Base-by-base conservation (phyloP, 2,888 invertebrate species). In the Leptinotarsa haldemani region DNA sequence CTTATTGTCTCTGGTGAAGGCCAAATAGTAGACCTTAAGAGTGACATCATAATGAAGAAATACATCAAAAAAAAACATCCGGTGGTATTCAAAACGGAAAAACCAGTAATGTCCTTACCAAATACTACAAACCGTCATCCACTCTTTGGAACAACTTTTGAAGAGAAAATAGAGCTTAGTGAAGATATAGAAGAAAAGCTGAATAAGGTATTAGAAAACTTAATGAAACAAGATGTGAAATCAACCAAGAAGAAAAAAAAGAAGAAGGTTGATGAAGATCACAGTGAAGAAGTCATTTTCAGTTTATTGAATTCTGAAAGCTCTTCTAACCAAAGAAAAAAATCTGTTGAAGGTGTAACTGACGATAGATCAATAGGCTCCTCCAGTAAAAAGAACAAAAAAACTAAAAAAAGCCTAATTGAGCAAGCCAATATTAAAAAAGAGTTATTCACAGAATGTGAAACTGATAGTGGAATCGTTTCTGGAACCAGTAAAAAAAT, bases 121-220 rank as follows among this genome's bases (percentile, higher is more conserved):
- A 76, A 74, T 9, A 78, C 81, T 47, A 84, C 83, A 76, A 74
- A 76, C 1, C 77, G 85, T 9, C 85, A 86, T 79, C 84, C 85
- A 1, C 70, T 86, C 46, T 85, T 86, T 73, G 86, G 86, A 9
- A 69, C 76, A 16, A 77, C 82, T 69, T 86, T 81, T 73, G 74
- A 83, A 78, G 69, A 79, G 0, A 82, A 82, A 76, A 79, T 85
- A 25, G 76, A 78, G n/a, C 74, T 85, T 46, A 79, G 78, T 67
- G 79, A 83, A 58, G 66, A 73, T n/a, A 77, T 83, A n/a, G 74
- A 81, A 64, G 65, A 77, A 22, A 82, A 81, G 75, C 75, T 84
- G n/a, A 65, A 79, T 56, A 71, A 79, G 18, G 79, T 79, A 0
- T 74, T 77, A 61, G 76, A 76, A 47, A 74, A 71, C 22, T 63